Evolutionary conservation across 2,888 invertebrate genomes (phyloP), one percentile per base, ranked within the genome.

Genomic region (Cephus rjabovi): DNA sequence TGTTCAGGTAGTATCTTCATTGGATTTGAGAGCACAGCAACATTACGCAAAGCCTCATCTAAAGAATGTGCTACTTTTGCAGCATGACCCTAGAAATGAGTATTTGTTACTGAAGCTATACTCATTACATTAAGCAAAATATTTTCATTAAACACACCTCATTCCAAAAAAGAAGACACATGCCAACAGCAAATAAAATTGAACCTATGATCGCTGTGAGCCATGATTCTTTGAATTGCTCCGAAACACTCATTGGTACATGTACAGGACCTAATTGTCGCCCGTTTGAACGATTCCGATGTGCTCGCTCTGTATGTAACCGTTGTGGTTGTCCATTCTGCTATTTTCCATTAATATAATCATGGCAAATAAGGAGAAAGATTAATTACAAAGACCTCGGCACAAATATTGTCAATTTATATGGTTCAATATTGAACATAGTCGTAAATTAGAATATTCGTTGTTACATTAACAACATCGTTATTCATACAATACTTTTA

Each of bases 161-260:
- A 90, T 97, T 97, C 96, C 96, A 97, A 88, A 96, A 93, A 75
- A 97, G 92, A 34, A 97, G 93, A 87, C 94, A 95, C 83, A 94
- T 94, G 56, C 96, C 96, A 69, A 93, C 93, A 37, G 93, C 90
- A 88, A 96, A 95, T 73, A 96, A 92, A 76, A 94, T 87, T 69
- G 94, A 90, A 76, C 96, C 96, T 81, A 96, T 94, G 33, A 95
- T 89, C 75, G 95, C 95, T 69, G 95, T 95, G 6, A 96, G 88
- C 96, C 96, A 96, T 80, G 94, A 95, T 86, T 94, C 93, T 87
- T 93, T 94, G 83, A 95, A 95, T 86, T 95, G 95, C 84, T 94
- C 93, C 4, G 85, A 85, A 69, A 90, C 85, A 12, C 88, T 86
- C 82, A 87, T 86, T 40, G 87, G 84, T 15, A 86, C 79, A 79